Evolutionary conservation across 2,113 vertebrate genomes (phyloP).

Genomic region (Monarcha castaneiventris): DNA sequence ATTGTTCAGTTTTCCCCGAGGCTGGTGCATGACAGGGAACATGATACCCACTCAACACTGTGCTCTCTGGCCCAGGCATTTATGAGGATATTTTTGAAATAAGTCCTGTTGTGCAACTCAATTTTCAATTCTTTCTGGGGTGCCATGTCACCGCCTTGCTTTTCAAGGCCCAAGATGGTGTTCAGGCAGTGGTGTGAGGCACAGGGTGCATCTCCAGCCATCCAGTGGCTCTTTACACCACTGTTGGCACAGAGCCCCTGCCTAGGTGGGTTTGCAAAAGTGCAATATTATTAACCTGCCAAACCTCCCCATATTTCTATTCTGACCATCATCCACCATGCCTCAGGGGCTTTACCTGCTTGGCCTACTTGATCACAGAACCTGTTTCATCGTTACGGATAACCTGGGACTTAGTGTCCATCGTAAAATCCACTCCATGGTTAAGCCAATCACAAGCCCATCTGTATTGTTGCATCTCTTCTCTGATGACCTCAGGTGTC

Average conservation of each 20-base stretch:
- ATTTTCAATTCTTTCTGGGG: not conserved
- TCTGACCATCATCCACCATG: no score
- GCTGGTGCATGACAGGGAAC: not conserved
- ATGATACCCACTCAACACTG: not conserved
- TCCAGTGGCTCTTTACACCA: no score
- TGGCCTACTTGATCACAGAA: not conserved
- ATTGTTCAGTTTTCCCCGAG: not conserved
- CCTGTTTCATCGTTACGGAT: not conserved
- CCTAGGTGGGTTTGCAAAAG: no score
- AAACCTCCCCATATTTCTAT: no score
- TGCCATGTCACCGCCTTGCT: no score
- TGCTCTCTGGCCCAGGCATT: not conserved
- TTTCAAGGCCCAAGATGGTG: no score
- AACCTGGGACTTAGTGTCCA: not conserved
- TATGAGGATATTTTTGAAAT: not conserved
- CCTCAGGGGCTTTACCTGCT: no score
- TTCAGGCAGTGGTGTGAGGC: no score
- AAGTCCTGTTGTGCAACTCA: not conserved
- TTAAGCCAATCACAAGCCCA: not conserved
- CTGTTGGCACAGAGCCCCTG: no score
- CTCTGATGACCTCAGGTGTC: not conserved
- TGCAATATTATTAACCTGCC: no score
- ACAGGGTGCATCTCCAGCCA: no score
- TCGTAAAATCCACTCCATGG: not conserved
- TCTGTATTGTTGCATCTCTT: not conserved